Conservation (phyloP, 2,113 vertebrate genomes). For the Corythornis cristatus region DNA sequence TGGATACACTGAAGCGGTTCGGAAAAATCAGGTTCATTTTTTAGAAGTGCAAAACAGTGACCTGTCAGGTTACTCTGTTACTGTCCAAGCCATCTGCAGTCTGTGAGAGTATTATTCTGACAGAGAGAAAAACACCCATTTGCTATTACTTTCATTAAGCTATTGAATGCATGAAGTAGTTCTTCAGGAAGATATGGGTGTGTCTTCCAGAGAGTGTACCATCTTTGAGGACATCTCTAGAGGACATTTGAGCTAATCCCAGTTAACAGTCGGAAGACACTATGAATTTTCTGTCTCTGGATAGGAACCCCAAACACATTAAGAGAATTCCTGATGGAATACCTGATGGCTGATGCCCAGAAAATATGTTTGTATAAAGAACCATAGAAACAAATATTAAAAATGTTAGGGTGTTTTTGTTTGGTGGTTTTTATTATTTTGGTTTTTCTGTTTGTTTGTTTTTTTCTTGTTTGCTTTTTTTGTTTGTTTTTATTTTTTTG, state of each 20-base stretch:
- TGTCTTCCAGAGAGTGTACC: neutral
- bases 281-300: neutral
- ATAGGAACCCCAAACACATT: neutral
- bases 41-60: neutral
- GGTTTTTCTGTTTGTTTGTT: no score
- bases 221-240: neutral
- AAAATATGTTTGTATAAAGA: neutral
- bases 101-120: neutral
- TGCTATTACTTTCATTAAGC: neutral
- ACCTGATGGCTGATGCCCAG: neutral
- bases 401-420: neutral
- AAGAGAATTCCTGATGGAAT: neutral
- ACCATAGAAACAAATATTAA: neutral
- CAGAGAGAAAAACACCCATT: neutral
- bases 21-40: neutral
- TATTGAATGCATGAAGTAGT: neutral
- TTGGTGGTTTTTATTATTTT: no score
- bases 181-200: neutral
- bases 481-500: no score
- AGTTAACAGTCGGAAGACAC: neutral
- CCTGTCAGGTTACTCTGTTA: neutral
- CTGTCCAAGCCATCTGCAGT: neutral
- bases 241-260: neutral
- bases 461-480: no score
- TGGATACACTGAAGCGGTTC: fast-evolving